Evolutionary conservation across 2,797 vertebrate species (phyloP), one percentile per base, ranked within the genome.

Genomic region (Sphaeramia orbicularis): DNA sequence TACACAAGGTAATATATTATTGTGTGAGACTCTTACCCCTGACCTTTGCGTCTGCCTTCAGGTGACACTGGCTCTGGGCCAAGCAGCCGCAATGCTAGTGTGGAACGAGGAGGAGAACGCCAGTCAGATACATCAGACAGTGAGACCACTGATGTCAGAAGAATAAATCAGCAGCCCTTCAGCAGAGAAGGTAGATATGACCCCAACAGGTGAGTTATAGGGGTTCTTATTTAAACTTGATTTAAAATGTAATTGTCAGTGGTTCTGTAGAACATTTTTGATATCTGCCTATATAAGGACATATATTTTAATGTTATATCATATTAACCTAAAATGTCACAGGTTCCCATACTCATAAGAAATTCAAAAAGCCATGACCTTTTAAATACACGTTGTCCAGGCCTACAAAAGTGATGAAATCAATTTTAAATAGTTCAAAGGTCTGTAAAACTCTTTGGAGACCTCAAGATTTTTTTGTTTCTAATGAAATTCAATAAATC

Each of bases 81-180:
- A 3, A 96, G 95, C 87, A 98, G 96, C 81, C 95, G 95, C 70
- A 96, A 96, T 90, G 95, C 94, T 63, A 97, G 96, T 54, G 86
- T 95, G 65, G 96, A 98, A 74, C 90, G 96, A 71, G 91, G 90
- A 65, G 86, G 87, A 63, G 95, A 96, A 55, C 93, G 95, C 24
- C 95, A 96, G 78, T 97, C 96, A 0, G 96, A 97, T 83, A 97
- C 96, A 0, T 97, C 96, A 4, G 96, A 97, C 81, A 96, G 96
- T 4, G 96, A 97, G 80, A 96, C 95, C 48, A 92, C 96, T 53
- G 96, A 97, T 37, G 74, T 97, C 19, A 94, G 92, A 66, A 95
- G 90, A 78, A 88, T 97, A 88, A 96, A 96, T 80, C 95, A 96
- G 73, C 96, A 97, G 85, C 96, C 96, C 7, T 84, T 85, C n/a